phyloP scores from a whole-genome alignment of 2,888 invertebrate genomes.

The Sericinus montela region DNA sequence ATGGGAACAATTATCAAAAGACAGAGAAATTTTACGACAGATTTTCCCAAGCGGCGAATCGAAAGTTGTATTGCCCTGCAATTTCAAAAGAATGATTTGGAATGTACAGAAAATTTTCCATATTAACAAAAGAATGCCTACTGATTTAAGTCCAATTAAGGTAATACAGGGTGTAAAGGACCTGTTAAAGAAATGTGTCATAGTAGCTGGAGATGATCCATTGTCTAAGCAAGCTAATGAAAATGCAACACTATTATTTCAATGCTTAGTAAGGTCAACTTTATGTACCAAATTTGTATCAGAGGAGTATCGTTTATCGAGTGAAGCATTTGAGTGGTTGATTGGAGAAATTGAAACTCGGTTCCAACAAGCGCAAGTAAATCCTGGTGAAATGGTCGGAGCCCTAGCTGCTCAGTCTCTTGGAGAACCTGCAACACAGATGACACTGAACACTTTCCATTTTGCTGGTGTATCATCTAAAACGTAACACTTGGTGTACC shows the following conservation, averaged over 20 bases:
- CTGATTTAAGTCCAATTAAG: constrained; percentile 95
- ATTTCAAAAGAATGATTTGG: constrained; percentile 99
- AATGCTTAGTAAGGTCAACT: constrained; percentile 95
- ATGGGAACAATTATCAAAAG: constrained; percentile 95
- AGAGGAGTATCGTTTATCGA: constrained; percentile 95
- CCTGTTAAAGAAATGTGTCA: constrained; percentile 92
- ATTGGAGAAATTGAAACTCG: constrained; percentile 99
- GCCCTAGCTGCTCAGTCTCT: constrained; percentile 99
- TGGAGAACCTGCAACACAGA: constrained; percentile 99
- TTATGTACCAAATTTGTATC: constrained; percentile 97
- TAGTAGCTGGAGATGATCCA: constrained; percentile 96
- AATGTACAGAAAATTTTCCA: constrained; percentile 99
- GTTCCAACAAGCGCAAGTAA: constrained; percentile 97
- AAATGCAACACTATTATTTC: constrained; percentile 98
- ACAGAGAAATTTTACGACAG: constrained; percentile 91
- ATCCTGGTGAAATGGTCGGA: constrained; percentile 99
- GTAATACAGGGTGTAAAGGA: constrained; percentile 95
- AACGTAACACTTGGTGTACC: constrained; percentile 99
- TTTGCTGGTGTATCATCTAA: constrained; percentile 99
- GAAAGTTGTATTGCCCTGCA: constrained; percentile 98
- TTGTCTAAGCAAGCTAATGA: constrained; percentile 98
- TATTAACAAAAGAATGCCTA: constrained; percentile 95
- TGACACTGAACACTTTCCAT: constrained; percentile 99
- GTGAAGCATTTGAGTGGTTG: constrained; percentile 99
- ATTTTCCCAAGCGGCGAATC: constrained; percentile 98